A percentile compares a stretch with the other conserved stretches of the same genome.
These are phyloP conservation scores for Cephalopachus bancanus DNA, from an alignment of 2,797 vertebrate genomes.

Conservation along the genomic window DNA sequence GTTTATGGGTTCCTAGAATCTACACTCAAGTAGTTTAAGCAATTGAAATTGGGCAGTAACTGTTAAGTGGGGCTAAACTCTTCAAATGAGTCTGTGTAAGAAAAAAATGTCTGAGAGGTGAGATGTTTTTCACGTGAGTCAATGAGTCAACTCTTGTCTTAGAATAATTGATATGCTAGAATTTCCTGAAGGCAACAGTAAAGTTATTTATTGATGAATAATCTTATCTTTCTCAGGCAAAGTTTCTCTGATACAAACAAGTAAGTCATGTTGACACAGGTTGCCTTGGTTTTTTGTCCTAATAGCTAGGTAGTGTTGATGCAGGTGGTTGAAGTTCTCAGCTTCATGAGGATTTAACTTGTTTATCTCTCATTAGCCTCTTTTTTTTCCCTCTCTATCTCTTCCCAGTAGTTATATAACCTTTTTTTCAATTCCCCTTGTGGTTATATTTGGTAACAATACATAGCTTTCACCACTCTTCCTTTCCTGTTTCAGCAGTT, in stretches of 20 bases:
- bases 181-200: background rate
- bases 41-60: background rate
- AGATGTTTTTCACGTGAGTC: constrained; percentile 15
- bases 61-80: background rate
- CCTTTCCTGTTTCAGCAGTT: background rate
- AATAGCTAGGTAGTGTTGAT: background rate
- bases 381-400: background rate
- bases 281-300: background rate
- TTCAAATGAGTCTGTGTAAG: background rate
- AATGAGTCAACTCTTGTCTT: background rate
- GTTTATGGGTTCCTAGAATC: background rate
- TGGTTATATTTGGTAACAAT: background rate
- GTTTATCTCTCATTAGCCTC: background rate
- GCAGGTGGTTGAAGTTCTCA: background rate
- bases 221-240: constrained; percentile 5
- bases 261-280: background rate
- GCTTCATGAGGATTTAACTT: background rate
- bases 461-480: background rate
- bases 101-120: background rate
- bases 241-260: constrained; percentile 4
- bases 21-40: background rate
- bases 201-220: constrained; percentile 23
- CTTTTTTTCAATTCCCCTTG: background rate
- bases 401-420: background rate
- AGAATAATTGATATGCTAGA: background rate